Evolutionary conservation across 2,888 invertebrate genomes (phyloP), one percentile per base, ranked within the genome.

Genomic region (Drosophila meridionalis): DNA sequence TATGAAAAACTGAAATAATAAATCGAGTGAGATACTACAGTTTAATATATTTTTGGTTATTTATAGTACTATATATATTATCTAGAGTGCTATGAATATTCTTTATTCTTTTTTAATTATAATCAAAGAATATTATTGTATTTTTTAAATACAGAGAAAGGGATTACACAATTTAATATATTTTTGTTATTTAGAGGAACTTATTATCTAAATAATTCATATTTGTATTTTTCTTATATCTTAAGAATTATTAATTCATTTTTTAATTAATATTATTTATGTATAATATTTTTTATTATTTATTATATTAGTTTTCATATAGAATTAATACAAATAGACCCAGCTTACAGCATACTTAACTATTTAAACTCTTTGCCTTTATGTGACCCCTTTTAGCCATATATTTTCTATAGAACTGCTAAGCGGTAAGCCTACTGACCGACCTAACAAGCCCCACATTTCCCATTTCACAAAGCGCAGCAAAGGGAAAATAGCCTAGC

Each of bases 401-500:
- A 52, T 52, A 52, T 36, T 36, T 52, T 32, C 11, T 40, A 36
- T 28, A 40, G 28, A 34, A 52, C 28, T 45, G n/a, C 9, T n/a
- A n/a, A 32, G 40, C 38, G 38, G 30, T 40, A 12, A 36, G n/a
- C 28, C 36, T 45, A 36, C 45, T 40, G 53, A 65, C 43, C 34
- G 34, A 30, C 52, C 30, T 30, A 55, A 62, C 43, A 48, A 36
- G 48, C 28, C 6, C n/a, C 43, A 45, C 40, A 42, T 28, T 26
- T 36, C 4, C 20, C 20, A 20, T 20, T 20, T 5, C 40, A 56
- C 53, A 61, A 56, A 68, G 45, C 40, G 12, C 36, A 12, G 20
- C 45, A 28, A 28, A 4, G 36, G 36, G n/a, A 36, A 73, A 55
- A 70, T 45, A 59, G 43, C 43, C 9, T 0, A 28, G 28, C 47